Conservation (phyloP, 2,888 invertebrate genomes). For the Autographa gamma region DNA sequence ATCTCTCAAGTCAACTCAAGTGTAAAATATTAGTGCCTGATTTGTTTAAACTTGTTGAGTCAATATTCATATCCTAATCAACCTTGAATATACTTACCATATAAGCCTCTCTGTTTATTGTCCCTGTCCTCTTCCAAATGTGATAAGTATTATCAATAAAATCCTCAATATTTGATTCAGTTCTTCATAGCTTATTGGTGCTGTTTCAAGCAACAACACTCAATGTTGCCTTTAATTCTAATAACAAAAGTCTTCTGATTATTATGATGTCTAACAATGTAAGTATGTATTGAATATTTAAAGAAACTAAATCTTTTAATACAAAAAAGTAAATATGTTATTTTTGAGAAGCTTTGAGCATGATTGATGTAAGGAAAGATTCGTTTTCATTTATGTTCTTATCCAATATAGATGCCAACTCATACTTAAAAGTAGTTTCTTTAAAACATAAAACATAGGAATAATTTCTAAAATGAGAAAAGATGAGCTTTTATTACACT, state of each 20-base stretch:
- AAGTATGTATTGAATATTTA: constrained; percentile 82
- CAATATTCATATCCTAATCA: background rate
- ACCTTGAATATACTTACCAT: background rate
- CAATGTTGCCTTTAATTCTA: constrained; percentile 99
- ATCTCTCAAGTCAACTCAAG: too few species aligned
- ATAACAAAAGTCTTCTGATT: constrained; percentile 98
- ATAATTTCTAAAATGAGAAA: background rate
- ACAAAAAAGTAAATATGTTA: too few species aligned
- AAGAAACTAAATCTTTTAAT: too few species aligned
- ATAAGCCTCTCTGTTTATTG: background rate
- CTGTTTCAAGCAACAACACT: constrained; percentile 98
- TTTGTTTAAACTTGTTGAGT: too few species aligned
- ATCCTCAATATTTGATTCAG: constrained; percentile 75
- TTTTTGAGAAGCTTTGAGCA: too few species aligned
- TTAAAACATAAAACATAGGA: too few species aligned
- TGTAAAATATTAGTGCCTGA: background rate
- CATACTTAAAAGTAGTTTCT: too few species aligned
- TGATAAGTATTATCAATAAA: constrained; percentile 17
- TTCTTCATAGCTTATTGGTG: constrained; percentile 96
- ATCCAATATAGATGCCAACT: too few species aligned
- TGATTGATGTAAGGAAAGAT: too few species aligned
- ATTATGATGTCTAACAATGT: constrained; percentile 99
- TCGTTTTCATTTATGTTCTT: too few species aligned
- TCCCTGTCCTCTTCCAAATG: background rate
- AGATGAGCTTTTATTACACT: background rate